Evolutionary conservation across 2,888 invertebrate genomes (phyloP).

Genomic region (Hoplodrina blanda): DNA sequence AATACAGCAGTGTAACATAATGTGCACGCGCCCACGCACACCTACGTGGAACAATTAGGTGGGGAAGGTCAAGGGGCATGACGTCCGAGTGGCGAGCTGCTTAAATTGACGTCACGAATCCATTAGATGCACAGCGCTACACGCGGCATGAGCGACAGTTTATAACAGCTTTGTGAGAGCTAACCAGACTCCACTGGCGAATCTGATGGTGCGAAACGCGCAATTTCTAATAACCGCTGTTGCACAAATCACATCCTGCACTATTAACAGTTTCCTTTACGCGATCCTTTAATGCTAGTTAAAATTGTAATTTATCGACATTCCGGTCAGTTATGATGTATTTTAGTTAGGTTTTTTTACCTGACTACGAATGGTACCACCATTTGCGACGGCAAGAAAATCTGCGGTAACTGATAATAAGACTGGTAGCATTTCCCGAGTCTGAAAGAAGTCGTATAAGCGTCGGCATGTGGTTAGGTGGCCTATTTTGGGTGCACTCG

Average conservation of each 20-base stretch:
- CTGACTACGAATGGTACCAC: neutral
- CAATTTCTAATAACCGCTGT: conserved; percentile 25
- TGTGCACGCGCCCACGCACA: conserved; percentile 3
- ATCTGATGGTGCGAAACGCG: conserved; percentile 13
- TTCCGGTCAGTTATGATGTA: conserved; percentile 17
- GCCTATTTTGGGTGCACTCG: neutral
- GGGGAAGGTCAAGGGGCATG: conserved; percentile 44
- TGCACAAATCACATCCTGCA: conserved; percentile 34
- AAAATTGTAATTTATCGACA: conserved; percentile 10
- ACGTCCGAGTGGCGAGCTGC: conserved; percentile 22
- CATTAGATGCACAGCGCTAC: conserved; percentile 6
- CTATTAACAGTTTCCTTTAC: conserved; percentile 38
- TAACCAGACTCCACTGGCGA: neutral
- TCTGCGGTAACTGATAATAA: neutral
- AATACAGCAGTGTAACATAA: conserved; percentile 5
- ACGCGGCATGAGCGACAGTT: conserved; percentile 5
- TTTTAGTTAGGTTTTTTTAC: neutral
- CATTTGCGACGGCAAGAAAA: neutral
- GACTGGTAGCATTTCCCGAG: neutral
- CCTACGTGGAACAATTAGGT: conserved; percentile 13
- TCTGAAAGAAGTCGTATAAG: neutral
- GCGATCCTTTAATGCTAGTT: conserved; percentile 1
- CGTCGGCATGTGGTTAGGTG: neutral
- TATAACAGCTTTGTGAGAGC: neutral
- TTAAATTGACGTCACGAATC: conserved; percentile 28